These are phyloP conservation scores for Anguilla marmorata DNA, from an alignment of 2,797 vertebrate species.

Conservation along the genomic window DNA sequence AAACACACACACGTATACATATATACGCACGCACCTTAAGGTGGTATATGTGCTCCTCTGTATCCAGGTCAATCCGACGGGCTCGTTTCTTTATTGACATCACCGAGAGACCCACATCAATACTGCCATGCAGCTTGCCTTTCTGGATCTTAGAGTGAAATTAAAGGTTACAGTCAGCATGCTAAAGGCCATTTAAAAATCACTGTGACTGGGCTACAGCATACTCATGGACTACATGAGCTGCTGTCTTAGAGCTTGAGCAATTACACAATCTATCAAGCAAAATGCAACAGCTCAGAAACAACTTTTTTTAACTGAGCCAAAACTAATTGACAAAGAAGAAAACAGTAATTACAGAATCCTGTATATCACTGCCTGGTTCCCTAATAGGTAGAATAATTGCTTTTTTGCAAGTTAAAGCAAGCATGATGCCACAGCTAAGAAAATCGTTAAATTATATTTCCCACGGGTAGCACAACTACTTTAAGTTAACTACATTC, in stretches of 20 bases:
- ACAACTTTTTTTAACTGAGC: background rate
- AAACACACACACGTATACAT: background rate
- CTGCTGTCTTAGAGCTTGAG: background rate
- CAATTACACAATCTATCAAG: background rate
- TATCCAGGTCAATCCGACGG: conserved; percentile 95
- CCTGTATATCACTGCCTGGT: background rate
- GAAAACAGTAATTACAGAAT: conserved; percentile 13
- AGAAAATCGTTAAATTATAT: background rate
- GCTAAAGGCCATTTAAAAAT: background rate
- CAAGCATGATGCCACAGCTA: background rate
- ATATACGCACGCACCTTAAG: conserved; percentile 76
- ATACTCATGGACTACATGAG: background rate
- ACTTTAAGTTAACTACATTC: background rate
- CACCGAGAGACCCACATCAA: conserved; percentile 95
- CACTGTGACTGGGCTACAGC: background rate
- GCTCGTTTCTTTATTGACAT: conserved; percentile 99
- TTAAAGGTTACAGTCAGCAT: background rate
- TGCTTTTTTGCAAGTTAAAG: background rate
- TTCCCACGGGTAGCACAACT: background rate
- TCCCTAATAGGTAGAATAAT: background rate
- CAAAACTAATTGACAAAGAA: background rate
- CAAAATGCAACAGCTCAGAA: background rate
- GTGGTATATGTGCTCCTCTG: conserved; percentile 98
- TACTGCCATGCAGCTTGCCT: conserved; percentile 96
- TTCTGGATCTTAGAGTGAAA: conserved; percentile 86